Evolutionary conservation across 2,797 vertebrate genomes (phyloP), one percentile per base, ranked within the genome.

Genomic region (Oophaga sylvatica): DNA sequence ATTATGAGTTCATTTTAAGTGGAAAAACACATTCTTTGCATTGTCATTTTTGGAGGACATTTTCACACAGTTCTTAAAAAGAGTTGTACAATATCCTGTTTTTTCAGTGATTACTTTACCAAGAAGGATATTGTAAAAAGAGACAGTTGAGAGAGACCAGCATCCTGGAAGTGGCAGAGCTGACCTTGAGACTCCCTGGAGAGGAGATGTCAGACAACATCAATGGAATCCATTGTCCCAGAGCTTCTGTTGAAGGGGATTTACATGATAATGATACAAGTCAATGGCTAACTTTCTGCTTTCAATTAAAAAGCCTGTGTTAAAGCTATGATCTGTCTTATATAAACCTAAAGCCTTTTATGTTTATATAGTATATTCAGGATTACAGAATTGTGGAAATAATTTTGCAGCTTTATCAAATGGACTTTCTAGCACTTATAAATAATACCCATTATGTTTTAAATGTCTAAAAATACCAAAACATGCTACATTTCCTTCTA

Each of bases 111-210:
- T 86, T 78, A 89, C 80, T 63, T 86, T 71, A 82, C 68, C n/a
- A 20, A 89, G 60, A 83, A 86, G 88, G 88, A 89, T 89, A 86
- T 89, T 8, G 84, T 86, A 86, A 89, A 77, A 89, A 89, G 80
- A 86, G 84, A 83, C 73, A 89, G 88, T 81, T 86, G 84, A 89
- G 84, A 86, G 84, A 83, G 73, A 29, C 31, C 84, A 82, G 84
- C 57, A 83, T 89, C 88, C 88, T 89, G 88, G 88, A 89, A 89
- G 80, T 89, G 84, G 78, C 60, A 85, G 67, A 63, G 57, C 60
- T 85, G 86, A 81, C 87, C 87, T 82, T 82, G 53, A 81, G 65
- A 71, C 53, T 89, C 88, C 80, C 80, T 53, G 41, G 88, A 65
- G 88, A 86, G 83, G 60, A 86, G 59, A 68, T 89, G 87, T 89